Conservation (phyloP, 92 coral and sea anemone species). For the Desmophyllum pertusum region DNA sequence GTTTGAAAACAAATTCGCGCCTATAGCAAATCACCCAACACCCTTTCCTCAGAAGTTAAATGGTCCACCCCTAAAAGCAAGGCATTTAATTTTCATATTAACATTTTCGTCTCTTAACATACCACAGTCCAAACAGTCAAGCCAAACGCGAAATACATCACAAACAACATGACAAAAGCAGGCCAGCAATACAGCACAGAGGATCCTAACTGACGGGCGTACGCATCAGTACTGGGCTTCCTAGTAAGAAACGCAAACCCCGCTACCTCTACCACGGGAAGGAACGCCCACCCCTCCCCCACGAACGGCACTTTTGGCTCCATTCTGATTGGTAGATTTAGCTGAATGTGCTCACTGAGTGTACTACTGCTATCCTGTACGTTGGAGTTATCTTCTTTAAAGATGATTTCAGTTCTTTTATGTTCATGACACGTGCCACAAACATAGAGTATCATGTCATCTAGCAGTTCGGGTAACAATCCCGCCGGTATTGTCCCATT, state of each 20-base stretch:
- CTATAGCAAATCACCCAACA: too few relatives aligned
- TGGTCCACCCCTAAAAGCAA: too few relatives aligned
- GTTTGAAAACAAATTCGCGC: too few relatives aligned
- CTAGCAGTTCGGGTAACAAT: conserved; percentile 4
- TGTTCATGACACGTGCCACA: conserved; percentile 30
- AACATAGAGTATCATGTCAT: conserved; percentile 4
- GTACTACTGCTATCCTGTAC: neutral
- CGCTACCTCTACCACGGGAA: conserved; percentile 32
- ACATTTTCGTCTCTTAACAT: too few relatives aligned
- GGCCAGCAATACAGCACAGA: conserved; percentile 34
- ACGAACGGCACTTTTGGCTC: neutral
- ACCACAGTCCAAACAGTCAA: conserved; percentile 33
- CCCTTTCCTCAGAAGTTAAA: too few relatives aligned
- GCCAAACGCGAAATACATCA: neutral
- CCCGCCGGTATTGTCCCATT: conserved; percentile 3
- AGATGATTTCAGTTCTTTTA: conserved; percentile 4
- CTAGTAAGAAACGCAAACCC: conserved; percentile 40
- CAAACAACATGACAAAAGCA: conserved; percentile 9
- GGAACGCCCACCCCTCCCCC: conserved; percentile 29
- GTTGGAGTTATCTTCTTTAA: neutral
- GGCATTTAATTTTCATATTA: too few relatives aligned
- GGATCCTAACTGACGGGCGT: conserved; percentile 1
- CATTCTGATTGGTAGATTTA: conserved; percentile 27
- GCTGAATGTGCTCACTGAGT: neutral
- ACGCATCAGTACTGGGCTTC: conserved; percentile 16